Percentiles rank a stretch among this genome's conserved stretches.
phyloP scores from a whole-genome alignment of 2,113 vertebrate species.

The Petroica traversi region DNA sequence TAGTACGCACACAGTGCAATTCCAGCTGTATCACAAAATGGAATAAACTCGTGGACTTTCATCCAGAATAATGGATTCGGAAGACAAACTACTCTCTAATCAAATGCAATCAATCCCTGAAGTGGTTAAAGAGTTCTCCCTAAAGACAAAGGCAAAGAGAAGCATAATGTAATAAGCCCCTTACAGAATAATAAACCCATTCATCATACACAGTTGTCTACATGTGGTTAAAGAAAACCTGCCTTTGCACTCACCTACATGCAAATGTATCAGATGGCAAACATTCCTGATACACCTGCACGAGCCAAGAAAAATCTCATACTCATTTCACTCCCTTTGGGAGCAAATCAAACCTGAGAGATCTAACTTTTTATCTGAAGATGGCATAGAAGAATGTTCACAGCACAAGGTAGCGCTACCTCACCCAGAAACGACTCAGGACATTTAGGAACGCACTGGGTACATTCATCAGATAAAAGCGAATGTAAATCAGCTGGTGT shows the following conservation, averaged over 20 bases:
- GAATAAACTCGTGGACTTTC: not conserved
- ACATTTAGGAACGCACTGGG: not conserved
- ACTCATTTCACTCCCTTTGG: not conserved
- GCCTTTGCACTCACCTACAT: not conserved
- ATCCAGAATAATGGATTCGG: not conserved
- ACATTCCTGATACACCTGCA: not conserved
- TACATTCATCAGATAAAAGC: not conserved
- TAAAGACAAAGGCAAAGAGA: slow-evolving; percentile 13
- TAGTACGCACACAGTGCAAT: not conserved
- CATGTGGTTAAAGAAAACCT: not conserved
- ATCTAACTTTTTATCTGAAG: not conserved
- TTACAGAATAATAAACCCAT: slow-evolving; percentile 49
- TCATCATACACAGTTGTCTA: slow-evolving; percentile 8
- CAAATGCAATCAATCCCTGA: slow-evolving; percentile 42
- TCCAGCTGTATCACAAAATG: not conserved
- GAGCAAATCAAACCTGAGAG: not conserved
- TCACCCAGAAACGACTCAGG: not conserved
- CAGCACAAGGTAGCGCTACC: not conserved
- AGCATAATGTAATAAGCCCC: slow-evolving; percentile 30
- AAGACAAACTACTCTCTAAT: slow-evolving; percentile 29
- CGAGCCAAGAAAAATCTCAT: not conserved
- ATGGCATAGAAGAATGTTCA: not conserved
- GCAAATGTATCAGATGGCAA: not conserved
- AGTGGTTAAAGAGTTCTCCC: slow-evolving; percentile 41
- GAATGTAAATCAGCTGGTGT: not conserved